Conservation (phyloP, 2,888 invertebrate genomes). For the Cryptocephalus primarius region DNA sequence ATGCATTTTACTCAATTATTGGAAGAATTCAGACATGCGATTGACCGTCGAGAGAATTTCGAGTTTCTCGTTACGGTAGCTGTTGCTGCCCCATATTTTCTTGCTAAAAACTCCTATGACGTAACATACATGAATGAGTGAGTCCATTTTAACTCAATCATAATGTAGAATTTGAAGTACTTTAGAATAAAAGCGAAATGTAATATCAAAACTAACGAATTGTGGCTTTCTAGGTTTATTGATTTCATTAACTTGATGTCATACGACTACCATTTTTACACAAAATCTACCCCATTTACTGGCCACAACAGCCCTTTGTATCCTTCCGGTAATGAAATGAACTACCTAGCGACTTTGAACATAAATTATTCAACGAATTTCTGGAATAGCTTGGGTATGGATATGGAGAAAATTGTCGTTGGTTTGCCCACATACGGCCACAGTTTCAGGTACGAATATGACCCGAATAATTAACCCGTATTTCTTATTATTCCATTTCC, state of each 20-base stretch:
- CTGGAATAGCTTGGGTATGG: conserved; percentile 67
- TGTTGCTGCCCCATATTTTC: conserved; percentile 65
- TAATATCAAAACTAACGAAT: no score
- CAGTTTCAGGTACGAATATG: conserved; percentile 49
- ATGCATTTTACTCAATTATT: conserved; percentile 66
- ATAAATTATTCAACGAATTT: conserved; percentile 71
- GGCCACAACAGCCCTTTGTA: conserved; percentile 76
- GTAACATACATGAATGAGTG: conserved; percentile 64
- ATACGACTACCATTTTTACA: conserved; percentile 80
- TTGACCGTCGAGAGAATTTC: conserved; percentile 42
- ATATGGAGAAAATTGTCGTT: conserved; percentile 64
- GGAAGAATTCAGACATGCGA: conserved; percentile 59
- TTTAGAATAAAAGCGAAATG: no score
- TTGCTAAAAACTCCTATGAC: conserved; percentile 68
- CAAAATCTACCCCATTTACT: conserved; percentile 66
- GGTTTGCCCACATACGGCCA: conserved; percentile 86
- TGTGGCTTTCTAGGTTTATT: conserved; percentile 44
- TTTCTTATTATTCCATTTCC: conserved; percentile 6
- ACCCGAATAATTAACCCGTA: neutral
- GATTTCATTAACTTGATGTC: conserved; percentile 87
- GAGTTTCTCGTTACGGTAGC: conserved; percentile 60
- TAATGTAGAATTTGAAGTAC: no score
- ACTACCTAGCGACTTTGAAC: conserved; percentile 60
- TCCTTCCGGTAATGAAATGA: conserved; percentile 46
- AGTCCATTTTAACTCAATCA: conserved; percentile 15